Conservation (phyloP, 2,797 vertebrate species). For the Allobates femoralis region DNA sequence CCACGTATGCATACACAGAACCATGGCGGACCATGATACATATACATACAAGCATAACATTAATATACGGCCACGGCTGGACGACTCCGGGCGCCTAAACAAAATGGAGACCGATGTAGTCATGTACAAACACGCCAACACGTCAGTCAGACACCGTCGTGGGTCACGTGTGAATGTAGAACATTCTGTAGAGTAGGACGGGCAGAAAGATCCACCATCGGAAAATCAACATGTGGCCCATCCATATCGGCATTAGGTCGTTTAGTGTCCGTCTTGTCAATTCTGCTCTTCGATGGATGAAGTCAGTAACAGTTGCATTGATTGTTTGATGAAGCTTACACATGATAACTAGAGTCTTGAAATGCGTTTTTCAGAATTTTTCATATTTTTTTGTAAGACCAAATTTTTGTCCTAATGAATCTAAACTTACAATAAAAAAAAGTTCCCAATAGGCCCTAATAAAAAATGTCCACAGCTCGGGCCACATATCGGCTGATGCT, state of each 20-base stretch:
- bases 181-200: neutral
- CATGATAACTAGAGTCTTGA: neutral
- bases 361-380: neutral
- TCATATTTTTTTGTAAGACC: neutral
- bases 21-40: constrained; percentile 35
- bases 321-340: constrained; percentile 9
- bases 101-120: neutral
- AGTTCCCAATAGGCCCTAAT: no score
- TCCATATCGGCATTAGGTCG: neutral
- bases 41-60: constrained; percentile 26
- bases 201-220: neutral
- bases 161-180: neutral
- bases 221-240: neutral
- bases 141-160: neutral
- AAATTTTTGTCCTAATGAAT: no score
- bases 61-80: constrained; percentile 21
- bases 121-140: constrained; percentile 15
- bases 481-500: no score
- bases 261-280: neutral
- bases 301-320: neutral
- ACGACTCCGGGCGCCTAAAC: neutral
- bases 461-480: no score
- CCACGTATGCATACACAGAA: constrained; percentile 40
- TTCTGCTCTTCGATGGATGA: neutral
- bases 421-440: no score